Evolutionary conservation across 2,888 invertebrate species (phyloP), one percentile per base, ranked within the genome.

Genomic region (Hipparchia sbordonii): DNA sequence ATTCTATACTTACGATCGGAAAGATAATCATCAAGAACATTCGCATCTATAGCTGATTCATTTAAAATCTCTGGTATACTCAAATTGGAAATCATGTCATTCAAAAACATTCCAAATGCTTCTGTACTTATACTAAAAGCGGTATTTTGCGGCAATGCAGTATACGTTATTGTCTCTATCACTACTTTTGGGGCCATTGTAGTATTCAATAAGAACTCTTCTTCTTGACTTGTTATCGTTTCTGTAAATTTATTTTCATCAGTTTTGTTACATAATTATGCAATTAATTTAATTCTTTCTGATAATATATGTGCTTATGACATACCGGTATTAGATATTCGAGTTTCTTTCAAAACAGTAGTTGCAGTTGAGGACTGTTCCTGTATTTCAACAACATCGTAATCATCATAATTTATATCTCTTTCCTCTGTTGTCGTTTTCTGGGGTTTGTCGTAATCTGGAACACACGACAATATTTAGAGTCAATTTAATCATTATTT

Each of bases 1-100:
- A 23, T 23, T 13, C 0, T n/a, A 51, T 57, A 91, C 92, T 92
- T 87, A 92, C 92, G 87, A 80, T 92, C 88, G 10, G 85, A 82
- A 66, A 90, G 81, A 80, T 88, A 88, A 70, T 90, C 86, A 62
- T 89, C 87, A 63, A 84, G 70, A 45, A 79, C 74, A 73, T 77
- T 78, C 67, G 82, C 82, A 57, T 69, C 76, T 39, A 71, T 68
- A 6, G 74, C 66, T 9, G 74, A 68, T 48, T 75, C 70, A 61
- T 77, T 77, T 23, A 68, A 54, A 57, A 67, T 39, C n/a, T 65
- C 61, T 13, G 54, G 39, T 48, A 70, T 46, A 7, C 56, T 68
- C 10, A 74, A 54, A 60, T 74, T 74, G 12, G 51, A 57, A 48
- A 72, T 13, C 0, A 74, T 71, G 54, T 77, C 63, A 12, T 75